Evolutionary conservation across 2,888 invertebrate genomes (phyloP), one percentile per base, ranked within the genome.

Genomic region (Amphiduros pacificus): DNA sequence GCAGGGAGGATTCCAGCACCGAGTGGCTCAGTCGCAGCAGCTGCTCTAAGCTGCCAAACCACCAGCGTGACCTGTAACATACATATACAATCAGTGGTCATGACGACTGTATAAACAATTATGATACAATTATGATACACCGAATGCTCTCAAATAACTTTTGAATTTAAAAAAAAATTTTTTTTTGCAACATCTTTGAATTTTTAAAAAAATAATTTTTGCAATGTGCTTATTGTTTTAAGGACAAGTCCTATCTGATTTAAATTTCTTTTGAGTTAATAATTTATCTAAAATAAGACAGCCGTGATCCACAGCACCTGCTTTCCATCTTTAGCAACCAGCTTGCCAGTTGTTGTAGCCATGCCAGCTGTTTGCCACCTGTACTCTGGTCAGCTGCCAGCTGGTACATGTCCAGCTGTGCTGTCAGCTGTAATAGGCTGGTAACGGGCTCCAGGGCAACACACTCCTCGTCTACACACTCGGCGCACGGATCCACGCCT

Each of bases 401-500:
- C n/a, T 57, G 29, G 24, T 57, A 57, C 26, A 57, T 49, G 22
- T 44, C 57, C 22, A 29, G 32, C 22, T 29, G 20, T 31, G 31
- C 31, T 2, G 53, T 26, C 53, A 53, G 20, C 2, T 53, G 24
- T 5, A 53, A 36, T 5, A 53, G 31, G 2, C 11, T 11, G 53
- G 32, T 4, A 31, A 53, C 22, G 31, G 53, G 20, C 31, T 2
- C 1, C 20, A 53, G 22, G 2, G 22, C 32, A 20, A 24, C 20
- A 27, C 51, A n/a, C 36, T 11, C 51, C 49, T 22, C 49, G 2
- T 14, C 2, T 14, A 26, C 26, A 49, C 49, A 24, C 11, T 51
- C 26, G 2, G 28, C 20, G 6, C 11, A 5, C 29, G 22, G 51
- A 31, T 51, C 4, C 14, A 51, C 11, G 1, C 53, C 53, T 1